A percentile compares a stretch with the other conserved stretches of the same genome.
Evolutionary conservation across 2,888 invertebrate genomes (phyloP).

Genomic region (Phyllotreta cruciferae): DNA sequence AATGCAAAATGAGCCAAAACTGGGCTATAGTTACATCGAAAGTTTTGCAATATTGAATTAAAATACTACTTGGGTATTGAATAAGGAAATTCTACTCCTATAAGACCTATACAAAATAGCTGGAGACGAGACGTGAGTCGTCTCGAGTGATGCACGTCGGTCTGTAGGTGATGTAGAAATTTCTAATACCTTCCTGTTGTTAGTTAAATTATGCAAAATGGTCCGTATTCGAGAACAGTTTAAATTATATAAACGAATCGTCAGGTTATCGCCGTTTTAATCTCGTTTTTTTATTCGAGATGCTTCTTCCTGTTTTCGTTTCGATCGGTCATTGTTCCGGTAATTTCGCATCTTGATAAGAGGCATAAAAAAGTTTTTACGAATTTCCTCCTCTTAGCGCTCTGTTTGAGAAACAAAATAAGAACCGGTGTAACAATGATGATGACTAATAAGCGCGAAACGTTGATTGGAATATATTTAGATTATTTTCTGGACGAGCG

Average conservation of each 20-base stretch:
- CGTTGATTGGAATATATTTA: constrained; percentile 39
- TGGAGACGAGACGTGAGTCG: background rate
- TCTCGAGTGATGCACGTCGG: background rate
- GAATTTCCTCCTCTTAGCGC: background rate
- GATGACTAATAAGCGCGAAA: constrained; percentile 41
- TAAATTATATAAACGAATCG: constrained; percentile 49
- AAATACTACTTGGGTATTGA: too few relatives aligned
- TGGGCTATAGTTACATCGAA: too few relatives aligned
- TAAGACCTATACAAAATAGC: too few relatives aligned
- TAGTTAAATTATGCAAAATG: constrained; percentile 39
- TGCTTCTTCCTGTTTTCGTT: constrained; percentile 49
- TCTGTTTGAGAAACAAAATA: constrained; percentile 33
- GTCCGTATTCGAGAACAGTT: constrained; percentile 53
- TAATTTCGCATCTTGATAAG: constrained; percentile 54
- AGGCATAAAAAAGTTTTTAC: too few relatives aligned
- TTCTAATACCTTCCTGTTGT: background rate
- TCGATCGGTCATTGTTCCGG: constrained; percentile 57
- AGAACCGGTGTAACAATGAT: constrained; percentile 27
- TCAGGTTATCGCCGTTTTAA: constrained; percentile 39
- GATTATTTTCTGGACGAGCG: constrained; percentile 39
- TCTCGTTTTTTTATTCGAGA: constrained; percentile 38
- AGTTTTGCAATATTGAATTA: too few relatives aligned
- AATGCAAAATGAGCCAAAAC: too few relatives aligned
- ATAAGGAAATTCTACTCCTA: too few relatives aligned
- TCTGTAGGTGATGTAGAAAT: too few relatives aligned